Evolutionary conservation across 2,888 invertebrate genomes (phyloP), one percentile per base, ranked within the genome.

Genomic region (Cryptocheilus praepositus): DNA sequence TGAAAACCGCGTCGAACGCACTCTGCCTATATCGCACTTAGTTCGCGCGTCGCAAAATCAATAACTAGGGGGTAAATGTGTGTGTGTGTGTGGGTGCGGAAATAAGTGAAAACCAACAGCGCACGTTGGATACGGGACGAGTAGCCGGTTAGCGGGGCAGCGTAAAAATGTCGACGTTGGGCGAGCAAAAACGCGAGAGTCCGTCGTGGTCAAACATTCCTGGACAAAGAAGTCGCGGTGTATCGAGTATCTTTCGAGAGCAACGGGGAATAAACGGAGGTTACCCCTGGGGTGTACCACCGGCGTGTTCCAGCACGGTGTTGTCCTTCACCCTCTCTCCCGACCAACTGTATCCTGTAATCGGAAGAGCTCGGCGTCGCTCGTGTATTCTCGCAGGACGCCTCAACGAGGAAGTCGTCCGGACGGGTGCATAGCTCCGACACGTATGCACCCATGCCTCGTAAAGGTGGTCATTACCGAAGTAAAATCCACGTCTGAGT

Each of bases 331-430:
- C 74, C 64, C 67, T 74, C 64, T 57, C 22, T 53, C 22, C 61
- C 61, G 55, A 59, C 53, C 67, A 65, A 68, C 68, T 56, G 58
- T 66, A 66, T 68, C 66, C 45, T 67, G 67, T 67, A 69, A 75
- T 76, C 73, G 76, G 70, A 69, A 60, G 63, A 73, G 68, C 70
- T 76, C 75, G 76, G 73, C 57, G 60, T 63, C 64, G 54, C 49
- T 76, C 76, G 75, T 75, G 68, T 54, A 53, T 52, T 58, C 64
- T 75, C 73, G 73, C 65, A 66, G 44, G 22, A 62, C 64, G 66
- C 51, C 18, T 43, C 56, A 60, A 66, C 58, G 61, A 66, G 63
- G 61, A 56, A 67, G 59, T 57, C 44, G 61, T 49, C 36, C 36
- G 36, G 36, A 36, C 11, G 36, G 36, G 36, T 36, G 36, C 36